Conservation (phyloP, 2,888 invertebrate species). For the Philonicus albiceps region DNA sequence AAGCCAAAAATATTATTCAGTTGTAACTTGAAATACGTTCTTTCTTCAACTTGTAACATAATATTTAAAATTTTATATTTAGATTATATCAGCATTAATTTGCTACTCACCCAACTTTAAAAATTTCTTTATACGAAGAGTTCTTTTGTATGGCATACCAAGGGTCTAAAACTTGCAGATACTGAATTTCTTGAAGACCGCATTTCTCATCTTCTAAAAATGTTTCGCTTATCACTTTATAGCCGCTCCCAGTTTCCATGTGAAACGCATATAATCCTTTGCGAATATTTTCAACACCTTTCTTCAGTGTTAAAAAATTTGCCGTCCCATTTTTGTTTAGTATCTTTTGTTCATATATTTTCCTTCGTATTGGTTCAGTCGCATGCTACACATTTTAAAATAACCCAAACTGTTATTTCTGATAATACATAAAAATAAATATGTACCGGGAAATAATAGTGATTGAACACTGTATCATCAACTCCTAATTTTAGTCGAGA, state of each 20-base stretch:
- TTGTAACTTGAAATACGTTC: too few relatives aligned
- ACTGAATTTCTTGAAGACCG: constrained; percentile 72
- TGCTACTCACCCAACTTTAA: constrained; percentile 68
- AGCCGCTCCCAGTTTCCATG: constrained; percentile 72
- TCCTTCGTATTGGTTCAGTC: constrained; percentile 70
- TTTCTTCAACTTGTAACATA: too few relatives aligned
- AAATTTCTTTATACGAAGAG: constrained; percentile 70
- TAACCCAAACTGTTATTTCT: neutral
- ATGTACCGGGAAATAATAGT: constrained; percentile 68
- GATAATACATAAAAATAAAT: neutral
- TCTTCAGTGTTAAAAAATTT: constrained; percentile 69
- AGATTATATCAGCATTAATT: neutral
- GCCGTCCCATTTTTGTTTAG: constrained; percentile 68
- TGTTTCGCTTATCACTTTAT: constrained; percentile 72
- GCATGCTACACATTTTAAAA: constrained; percentile 66
- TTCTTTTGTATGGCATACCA: constrained; percentile 71
- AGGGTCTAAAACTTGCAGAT: constrained; percentile 70
- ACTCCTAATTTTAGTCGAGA: constrained; percentile 74
- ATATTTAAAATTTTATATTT: neutral
- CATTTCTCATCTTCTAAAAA: constrained; percentile 77
- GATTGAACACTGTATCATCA: constrained; percentile 74
- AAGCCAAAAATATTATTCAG: neutral
- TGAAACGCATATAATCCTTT: constrained; percentile 73
- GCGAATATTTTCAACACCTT: constrained; percentile 69
- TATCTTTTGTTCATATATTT: constrained; percentile 72